These are phyloP conservation scores for Limnephilus auricula DNA, from an alignment of 2,888 invertebrate species.

Conservation along the genomic window DNA sequence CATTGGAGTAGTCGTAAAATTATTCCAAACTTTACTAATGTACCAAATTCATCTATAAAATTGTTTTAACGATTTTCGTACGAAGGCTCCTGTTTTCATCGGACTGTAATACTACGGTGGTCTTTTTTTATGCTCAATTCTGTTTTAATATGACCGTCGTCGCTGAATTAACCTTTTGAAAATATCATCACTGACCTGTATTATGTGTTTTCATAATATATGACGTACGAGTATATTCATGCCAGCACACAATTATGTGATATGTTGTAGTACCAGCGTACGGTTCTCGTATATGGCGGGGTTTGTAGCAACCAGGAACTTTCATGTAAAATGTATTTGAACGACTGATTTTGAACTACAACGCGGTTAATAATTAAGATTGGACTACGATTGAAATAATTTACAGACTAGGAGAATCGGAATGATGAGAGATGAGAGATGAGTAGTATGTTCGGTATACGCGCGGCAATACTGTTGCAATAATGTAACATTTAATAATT, in stretches of 20 bases:
- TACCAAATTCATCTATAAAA: not conserved
- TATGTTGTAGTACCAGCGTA: not conserved
- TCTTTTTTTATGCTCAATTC: not conserved
- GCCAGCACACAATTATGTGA: not conserved
- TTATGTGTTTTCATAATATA: not conserved
- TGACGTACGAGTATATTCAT: not conserved
- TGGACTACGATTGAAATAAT: not conserved
- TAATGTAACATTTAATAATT: too few species aligned
- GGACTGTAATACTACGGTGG: not conserved
- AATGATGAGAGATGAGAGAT: too few species aligned
- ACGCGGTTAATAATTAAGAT: too few species aligned
- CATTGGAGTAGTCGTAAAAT: constrained; percentile 20
- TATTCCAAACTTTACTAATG: constrained; percentile 2
- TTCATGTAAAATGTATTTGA: not conserved
- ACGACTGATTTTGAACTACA: not conserved
- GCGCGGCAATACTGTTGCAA: too few species aligned
- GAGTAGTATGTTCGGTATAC: too few species aligned
- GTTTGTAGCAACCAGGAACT: not conserved
- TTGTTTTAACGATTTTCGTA: not conserved
- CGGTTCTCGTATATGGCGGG: not conserved
- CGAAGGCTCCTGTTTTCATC: not conserved
- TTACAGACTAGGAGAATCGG: not conserved
- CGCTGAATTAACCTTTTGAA: not conserved
- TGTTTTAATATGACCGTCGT: not conserved
- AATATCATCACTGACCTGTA: not conserved